Evolutionary conservation across 2,797 vertebrate genomes (phyloP).

Genomic region (Mergus octosetaceus): DNA sequence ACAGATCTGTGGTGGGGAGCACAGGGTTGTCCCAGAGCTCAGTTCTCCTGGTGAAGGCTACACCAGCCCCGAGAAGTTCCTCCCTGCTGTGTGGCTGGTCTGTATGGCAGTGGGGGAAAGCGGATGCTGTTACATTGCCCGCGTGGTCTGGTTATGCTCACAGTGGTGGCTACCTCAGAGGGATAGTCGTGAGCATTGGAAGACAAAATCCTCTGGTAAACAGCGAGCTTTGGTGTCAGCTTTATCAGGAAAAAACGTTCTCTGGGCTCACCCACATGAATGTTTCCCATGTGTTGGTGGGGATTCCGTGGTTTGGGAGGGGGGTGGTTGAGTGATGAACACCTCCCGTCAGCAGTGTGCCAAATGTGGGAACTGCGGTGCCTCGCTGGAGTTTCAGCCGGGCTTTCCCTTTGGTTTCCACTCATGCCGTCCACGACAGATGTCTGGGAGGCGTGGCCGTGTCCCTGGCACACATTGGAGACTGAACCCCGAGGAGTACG

Average conservation of each 20-base stretch:
- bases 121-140: no score
- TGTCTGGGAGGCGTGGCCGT: conserved; percentile 81
- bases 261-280: not conserved
- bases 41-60: not conserved
- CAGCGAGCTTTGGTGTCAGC: not conserved
- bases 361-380: not conserved
- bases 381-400: not conserved
- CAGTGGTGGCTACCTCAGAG: not conserved
- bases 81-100: not conserved
- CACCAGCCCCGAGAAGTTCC: not conserved
- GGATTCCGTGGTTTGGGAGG: not conserved
- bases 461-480: conserved; percentile 84
- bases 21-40: not conserved
- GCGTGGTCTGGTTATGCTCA: not conserved
- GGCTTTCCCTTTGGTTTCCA: conserved; percentile 31
- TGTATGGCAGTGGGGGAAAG: not conserved
- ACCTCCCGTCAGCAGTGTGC: not conserved
- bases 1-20: not conserved
- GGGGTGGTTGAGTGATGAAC: not conserved
- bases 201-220: not conserved
- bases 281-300: not conserved
- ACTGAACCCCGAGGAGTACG: conserved; percentile 38
- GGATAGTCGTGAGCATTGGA: not conserved
- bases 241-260: not conserved
- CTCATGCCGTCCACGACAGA: conserved; percentile 78